Conservation (phyloP, 1,140 invertebrate genomes). For the Samia ricini region DNA sequence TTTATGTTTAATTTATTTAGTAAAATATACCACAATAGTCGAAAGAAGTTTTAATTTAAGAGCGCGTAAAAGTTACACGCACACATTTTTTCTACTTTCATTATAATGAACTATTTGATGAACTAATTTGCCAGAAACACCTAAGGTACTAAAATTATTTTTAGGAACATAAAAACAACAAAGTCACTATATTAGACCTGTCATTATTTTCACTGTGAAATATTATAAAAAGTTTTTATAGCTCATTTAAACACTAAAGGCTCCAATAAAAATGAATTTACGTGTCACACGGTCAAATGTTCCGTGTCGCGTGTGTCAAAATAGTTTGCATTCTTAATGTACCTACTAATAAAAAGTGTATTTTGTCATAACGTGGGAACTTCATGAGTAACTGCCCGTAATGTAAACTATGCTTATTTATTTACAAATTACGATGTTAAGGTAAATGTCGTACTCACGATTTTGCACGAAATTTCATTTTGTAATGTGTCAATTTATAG, state of each 20-base stretch:
- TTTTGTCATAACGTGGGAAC: conserved; percentile 67
- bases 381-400: conserved; percentile 13
- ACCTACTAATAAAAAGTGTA: neutral
- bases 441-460: conserved; percentile 18
- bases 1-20: no score
- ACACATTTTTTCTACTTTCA: no score
- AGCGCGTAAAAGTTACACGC: no score
- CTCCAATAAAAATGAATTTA: neutral
- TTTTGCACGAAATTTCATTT: conserved; percentile 9
- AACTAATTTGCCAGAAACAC: no score
- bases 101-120: no score
- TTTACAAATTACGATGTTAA: conserved; percentile 1
- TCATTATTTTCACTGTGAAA: neutral
- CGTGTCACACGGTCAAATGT: neutral
- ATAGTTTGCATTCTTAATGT: neutral
- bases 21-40: no score
- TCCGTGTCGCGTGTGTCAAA: neutral
- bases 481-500: conserved; percentile 21
- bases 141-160: no score
- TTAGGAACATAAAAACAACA: no score
- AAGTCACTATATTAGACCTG: neutral
- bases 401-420: conserved; percentile 19
- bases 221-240: neutral
- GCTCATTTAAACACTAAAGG: neutral
- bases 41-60: no score